Conservation (phyloP, 2,113 vertebrate species). For the Uria aalge region DNA sequence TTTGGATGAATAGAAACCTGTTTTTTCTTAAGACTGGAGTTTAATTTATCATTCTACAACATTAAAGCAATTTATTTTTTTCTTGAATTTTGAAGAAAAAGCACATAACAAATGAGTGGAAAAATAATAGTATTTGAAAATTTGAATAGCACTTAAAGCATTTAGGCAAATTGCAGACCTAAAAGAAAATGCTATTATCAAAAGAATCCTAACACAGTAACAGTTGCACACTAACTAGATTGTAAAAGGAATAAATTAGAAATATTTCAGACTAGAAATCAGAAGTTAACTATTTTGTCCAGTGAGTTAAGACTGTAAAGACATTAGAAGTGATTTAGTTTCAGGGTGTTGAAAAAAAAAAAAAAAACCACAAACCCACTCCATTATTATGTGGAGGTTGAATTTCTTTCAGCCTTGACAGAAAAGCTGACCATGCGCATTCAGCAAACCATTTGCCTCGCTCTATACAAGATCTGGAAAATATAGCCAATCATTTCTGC, state of each 20-base stretch:
- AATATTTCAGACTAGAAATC: neutral
- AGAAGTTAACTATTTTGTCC: neutral
- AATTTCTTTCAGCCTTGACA: neutral
- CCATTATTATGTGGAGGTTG: neutral
- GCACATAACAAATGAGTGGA: neutral
- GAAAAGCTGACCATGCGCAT: neutral
- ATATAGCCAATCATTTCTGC: neutral
- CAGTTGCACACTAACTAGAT: neutral
- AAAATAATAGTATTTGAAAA: slow-evolving; percentile 11
- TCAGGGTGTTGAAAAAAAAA: neutral
- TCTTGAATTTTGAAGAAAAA: neutral
- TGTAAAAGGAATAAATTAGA: neutral
- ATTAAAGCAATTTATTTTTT: neutral
- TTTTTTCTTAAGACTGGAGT: neutral
- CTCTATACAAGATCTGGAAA: neutral
- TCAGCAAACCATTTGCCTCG: neutral
- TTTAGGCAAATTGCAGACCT: neutral
- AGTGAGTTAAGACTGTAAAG: neutral
- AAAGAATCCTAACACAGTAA: neutral
- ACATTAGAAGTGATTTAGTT: neutral
- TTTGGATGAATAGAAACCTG: slow-evolving; percentile 6
- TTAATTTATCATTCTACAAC: neutral
- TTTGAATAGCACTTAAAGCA: neutral
- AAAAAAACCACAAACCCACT: too few species aligned
- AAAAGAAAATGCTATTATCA: neutral